A percentile compares a stretch with the other conserved stretches of the same genome.
Evolutionary conservation across 2,797 vertebrate species (phyloP).

Genomic region (Sus cebifrons): DNA sequence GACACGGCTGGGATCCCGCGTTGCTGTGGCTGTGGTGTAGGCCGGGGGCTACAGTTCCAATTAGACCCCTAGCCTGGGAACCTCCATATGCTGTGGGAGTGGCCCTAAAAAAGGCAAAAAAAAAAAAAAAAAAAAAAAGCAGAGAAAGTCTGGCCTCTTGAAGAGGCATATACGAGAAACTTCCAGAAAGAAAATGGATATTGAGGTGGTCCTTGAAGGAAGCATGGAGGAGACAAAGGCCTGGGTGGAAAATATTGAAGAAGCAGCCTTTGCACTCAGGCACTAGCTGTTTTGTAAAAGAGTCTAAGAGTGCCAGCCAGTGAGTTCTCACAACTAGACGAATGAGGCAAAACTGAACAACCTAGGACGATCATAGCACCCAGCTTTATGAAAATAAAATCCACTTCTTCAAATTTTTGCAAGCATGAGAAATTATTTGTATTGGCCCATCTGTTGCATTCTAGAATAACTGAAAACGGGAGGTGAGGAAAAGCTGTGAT

Average conservation of each 20-base stretch:
- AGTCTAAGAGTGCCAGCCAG: fast-evolving
- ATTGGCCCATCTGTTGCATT: not conserved
- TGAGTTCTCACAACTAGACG: fast-evolving
- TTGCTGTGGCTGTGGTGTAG: too few species aligned
- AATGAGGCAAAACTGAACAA: fast-evolving
- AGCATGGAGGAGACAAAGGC: not conserved
- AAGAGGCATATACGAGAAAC: not conserved
- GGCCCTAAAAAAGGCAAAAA: too few species aligned
- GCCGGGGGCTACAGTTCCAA: too few species aligned
- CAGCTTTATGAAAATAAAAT: not conserved
- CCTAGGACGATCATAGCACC: not conserved
- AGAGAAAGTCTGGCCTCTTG: not conserved
- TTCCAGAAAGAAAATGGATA: not conserved
- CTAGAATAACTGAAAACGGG: not conserved
- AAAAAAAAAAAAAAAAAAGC: too few species aligned
- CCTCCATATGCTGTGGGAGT: too few species aligned
- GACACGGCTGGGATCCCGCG: too few species aligned
- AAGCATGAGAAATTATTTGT: not conserved
- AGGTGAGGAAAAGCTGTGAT: too few species aligned
- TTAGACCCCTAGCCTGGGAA: too few species aligned
- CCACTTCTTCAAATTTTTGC: not conserved
- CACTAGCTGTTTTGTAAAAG: fast-evolving
- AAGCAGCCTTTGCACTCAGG: fast-evolving
- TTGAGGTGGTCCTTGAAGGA: not conserved
- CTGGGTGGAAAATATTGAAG: not conserved